Evolutionary conservation across 2,797 vertebrate genomes (phyloP).

Genomic region (Pipistrellus pygmaeus): DNA sequence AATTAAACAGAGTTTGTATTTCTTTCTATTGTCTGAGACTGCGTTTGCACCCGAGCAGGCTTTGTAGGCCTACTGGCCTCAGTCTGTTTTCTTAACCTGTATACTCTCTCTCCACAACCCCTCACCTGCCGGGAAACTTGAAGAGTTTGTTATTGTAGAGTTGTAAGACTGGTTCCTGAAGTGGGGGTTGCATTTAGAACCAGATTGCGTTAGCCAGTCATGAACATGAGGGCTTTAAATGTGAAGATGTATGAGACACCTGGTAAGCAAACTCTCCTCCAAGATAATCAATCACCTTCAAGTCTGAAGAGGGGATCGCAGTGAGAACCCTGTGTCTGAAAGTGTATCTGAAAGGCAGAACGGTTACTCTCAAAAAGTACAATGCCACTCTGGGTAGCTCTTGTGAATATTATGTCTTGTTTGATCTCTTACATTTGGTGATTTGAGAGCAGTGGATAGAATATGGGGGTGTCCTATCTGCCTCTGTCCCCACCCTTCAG

Average conservation of each 20-base stretch:
- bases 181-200: conserved; percentile 68
- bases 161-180: conserved; percentile 51
- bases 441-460: background rate
- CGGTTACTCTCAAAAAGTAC: background rate
- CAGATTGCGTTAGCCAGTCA: conserved; percentile 36
- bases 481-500: background rate
- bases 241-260: conserved; percentile 66
- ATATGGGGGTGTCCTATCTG: background rate
- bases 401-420: background rate
- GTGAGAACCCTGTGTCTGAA: background rate
- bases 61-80: background rate
- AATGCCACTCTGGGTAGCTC: conserved; percentile 26
- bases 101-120: background rate
- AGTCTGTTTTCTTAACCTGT: background rate
- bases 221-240: conserved; percentile 72
- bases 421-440: background rate
- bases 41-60: background rate
- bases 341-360: background rate
- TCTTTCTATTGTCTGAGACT: background rate
- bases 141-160: conserved; percentile 69
- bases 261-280: conserved; percentile 64
- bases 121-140: conserved; percentile 56
- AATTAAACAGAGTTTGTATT: background rate
- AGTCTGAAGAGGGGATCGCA: conserved; percentile 34
- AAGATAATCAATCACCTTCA: conserved; percentile 58